Percentiles rank a stretch among this genome's conserved stretches.
phyloP scores from a whole-genome alignment of 2,888 invertebrate genomes.

The Tetranychus piercei region DNA sequence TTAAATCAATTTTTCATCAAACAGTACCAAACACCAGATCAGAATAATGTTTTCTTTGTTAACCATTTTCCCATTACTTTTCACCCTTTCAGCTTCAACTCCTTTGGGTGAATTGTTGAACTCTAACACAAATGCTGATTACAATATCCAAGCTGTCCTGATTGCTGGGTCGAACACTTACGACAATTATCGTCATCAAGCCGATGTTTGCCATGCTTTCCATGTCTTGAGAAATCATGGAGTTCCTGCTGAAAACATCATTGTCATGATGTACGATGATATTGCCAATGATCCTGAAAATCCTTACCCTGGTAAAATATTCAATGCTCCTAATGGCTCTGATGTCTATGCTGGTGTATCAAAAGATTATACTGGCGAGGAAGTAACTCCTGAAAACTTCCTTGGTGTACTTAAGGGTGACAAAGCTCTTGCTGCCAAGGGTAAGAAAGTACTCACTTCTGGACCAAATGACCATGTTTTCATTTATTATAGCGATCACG shows the following conservation, averaged over 20 bases:
- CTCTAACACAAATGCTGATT: too few species aligned
- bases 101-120: too few species aligned
- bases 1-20: too few species aligned
- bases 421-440: slow-evolving; percentile 28
- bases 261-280: slow-evolving; percentile 45
- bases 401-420: slow-evolving; percentile 41
- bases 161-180: slow-evolving; percentile 36
- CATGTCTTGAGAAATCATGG: slow-evolving; percentile 39
- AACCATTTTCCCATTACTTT: too few species aligned
- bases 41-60: too few species aligned
- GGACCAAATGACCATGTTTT: slow-evolving; percentile 36
- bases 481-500: slow-evolving; percentile 40
- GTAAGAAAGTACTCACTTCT: slow-evolving; percentile 28
- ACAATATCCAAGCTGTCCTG: too few species aligned
- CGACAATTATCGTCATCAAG: slow-evolving; percentile 44
- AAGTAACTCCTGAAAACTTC: slow-evolving; percentile 41
- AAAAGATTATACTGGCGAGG: slow-evolving; percentile 39
- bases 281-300: slow-evolving; percentile 39
- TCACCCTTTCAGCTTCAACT: too few species aligned
- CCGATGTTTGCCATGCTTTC: slow-evolving; percentile 43
- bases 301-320: slow-evolving; percentile 40
- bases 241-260: slow-evolving; percentile 39
- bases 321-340: slow-evolving; percentile 40
- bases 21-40: too few species aligned
- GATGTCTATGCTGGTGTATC: slow-evolving; percentile 41